These are phyloP conservation scores for Urocolius indicus DNA, from an alignment of 2,113 vertebrate genomes.

Conservation along the genomic window DNA sequence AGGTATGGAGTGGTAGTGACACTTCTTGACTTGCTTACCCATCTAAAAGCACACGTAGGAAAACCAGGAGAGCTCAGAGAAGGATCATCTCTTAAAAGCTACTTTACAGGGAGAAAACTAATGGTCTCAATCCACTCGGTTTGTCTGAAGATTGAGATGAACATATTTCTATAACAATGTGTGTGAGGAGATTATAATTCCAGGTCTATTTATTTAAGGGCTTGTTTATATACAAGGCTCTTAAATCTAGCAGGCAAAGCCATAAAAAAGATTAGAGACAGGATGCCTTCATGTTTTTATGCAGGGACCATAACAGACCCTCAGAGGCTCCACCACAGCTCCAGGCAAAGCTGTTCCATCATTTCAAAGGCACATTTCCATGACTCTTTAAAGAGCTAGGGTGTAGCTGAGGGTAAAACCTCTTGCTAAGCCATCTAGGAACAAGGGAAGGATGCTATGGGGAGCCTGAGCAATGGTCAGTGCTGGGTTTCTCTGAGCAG, in stretches of 20 bases:
- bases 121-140: slow-evolving; percentile 27
- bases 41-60: slow-evolving; percentile 7
- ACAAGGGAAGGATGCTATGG: not conserved
- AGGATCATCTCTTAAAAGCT: slow-evolving; percentile 46
- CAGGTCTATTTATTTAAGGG: slow-evolving; percentile 54
- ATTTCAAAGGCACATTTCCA: not conserved
- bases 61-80: not conserved
- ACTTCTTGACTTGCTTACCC: slow-evolving; percentile 8
- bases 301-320: slow-evolving; percentile 13
- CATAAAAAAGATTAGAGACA: slow-evolving; percentile 47
- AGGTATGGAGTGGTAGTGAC: not conserved
- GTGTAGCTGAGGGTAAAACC: not conserved
- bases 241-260: slow-evolving; percentile 30
- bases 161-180: slow-evolving; percentile 7
- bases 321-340: not conserved
- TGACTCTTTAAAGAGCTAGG: not conserved
- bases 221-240: slow-evolving; percentile 29
- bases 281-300: slow-evolving; percentile 16
- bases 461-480: not conserved
- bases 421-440: not conserved
- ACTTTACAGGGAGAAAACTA: not conserved
- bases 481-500: fast-evolving
- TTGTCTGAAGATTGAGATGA: slow-evolving; percentile 36
- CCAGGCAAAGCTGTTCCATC: not conserved
- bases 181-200: not conserved